A percentile compares a stretch with the other conserved stretches of the same genome.
Conservation (phyloP, 1,140 invertebrate species). For the Heliconius melpomene region DNA sequence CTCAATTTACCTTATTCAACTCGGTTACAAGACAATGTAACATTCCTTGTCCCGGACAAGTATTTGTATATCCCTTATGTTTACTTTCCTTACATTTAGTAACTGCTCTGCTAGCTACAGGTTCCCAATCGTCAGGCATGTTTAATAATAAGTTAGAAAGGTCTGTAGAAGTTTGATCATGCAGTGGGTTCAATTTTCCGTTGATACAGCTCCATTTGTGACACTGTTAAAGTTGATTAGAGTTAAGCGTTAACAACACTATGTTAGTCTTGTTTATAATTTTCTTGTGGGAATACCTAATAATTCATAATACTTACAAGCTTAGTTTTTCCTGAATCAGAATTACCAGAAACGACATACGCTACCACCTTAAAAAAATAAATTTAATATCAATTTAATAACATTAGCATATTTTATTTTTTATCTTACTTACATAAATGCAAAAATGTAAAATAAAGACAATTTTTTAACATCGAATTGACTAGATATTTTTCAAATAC, state of each 20-base stretch:
- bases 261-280: too few relatives aligned
- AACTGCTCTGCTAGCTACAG: constrained; percentile 40
- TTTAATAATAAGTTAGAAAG: background rate
- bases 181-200: constrained; percentile 50
- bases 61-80: constrained; percentile 53
- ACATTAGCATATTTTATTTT: background rate
- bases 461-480: too few relatives aligned
- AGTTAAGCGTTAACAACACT: background rate
- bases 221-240: constrained; percentile 48
- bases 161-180: background rate
- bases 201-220: constrained; percentile 63
- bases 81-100: constrained; percentile 51
- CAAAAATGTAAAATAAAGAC: too few relatives aligned
- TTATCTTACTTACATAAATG: too few relatives aligned
- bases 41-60: constrained; percentile 63
- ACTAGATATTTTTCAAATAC: too few relatives aligned
- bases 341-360: background rate
- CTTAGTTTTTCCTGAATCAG: background rate
- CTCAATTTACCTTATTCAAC: constrained; percentile 43
- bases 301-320: background rate
- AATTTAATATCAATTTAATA: background rate
- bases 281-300: background rate
- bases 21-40: constrained; percentile 65
- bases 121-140: constrained; percentile 53
- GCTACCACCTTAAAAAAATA: background rate